Evolutionary conservation across 1,140 invertebrate species (phyloP).

Genomic region (Sarcophaga peregrina): DNA sequence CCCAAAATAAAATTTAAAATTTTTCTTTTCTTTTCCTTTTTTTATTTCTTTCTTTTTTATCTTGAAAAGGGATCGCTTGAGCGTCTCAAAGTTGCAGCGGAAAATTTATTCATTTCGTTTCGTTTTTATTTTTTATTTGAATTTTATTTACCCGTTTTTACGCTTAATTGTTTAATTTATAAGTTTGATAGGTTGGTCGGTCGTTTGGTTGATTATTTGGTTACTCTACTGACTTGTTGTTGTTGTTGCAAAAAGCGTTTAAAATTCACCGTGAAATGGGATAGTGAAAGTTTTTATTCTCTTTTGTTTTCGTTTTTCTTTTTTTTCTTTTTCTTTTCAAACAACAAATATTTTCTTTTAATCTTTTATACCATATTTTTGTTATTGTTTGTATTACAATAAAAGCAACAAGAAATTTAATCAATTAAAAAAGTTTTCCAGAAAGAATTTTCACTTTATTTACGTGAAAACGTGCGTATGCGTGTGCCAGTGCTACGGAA

Average conservation of each 20-base stretch:
- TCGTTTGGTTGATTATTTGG: background rate
- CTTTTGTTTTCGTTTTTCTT: background rate
- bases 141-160: slow-evolving; percentile 32
- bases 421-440: slow-evolving; percentile 32
- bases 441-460: slow-evolving; percentile 14
- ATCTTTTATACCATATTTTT: background rate
- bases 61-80: slow-evolving; percentile 9
- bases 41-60: background rate
- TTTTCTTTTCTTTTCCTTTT: too few relatives aligned
- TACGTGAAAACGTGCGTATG: slow-evolving; percentile 20
- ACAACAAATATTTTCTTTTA: background rate
- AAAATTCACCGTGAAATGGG: background rate
- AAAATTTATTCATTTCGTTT: background rate
- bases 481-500: too few relatives aligned
- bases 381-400: too few relatives aligned
- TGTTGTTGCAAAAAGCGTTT: background rate
- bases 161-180: slow-evolving; percentile 38
- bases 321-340: background rate
- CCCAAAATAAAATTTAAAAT: background rate
- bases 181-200: background rate
- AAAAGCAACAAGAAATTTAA: slow-evolving; percentile 26
- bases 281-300: background rate
- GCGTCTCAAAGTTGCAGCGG: background rate
- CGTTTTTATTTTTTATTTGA: background rate
- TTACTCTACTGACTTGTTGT: too few relatives aligned